Percentiles rank a stretch among this genome's conserved stretches.
phyloP scores from a whole-genome alignment of 2,113 vertebrate genomes.

The Phyllopteryx taeniolatus region DNA sequence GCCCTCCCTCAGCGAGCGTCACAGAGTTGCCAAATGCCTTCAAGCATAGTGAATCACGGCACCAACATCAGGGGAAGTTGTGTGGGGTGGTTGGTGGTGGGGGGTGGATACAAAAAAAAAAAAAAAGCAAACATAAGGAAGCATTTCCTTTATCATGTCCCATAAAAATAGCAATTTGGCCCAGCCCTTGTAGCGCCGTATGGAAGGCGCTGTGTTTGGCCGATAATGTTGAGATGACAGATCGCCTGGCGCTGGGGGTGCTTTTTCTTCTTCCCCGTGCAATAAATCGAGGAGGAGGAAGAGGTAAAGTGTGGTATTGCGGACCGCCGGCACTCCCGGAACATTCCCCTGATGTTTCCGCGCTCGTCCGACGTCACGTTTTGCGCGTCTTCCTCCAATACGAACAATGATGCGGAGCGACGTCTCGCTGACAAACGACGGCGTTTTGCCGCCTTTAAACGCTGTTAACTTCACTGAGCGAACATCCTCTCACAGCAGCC shows the following conservation, averaged over 20 bases:
- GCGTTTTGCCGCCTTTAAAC: conserved; percentile 14
- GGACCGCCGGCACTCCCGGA: not conserved
- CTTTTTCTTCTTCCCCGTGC: conserved; percentile 77
- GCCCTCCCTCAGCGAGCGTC: conserved; percentile 1
- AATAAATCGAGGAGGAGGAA: conserved; percentile 70
- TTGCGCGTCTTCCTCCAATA: not conserved
- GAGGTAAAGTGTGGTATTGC: not conserved
- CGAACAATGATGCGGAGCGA: conserved; percentile 23
- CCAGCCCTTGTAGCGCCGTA: conserved; percentile 90
- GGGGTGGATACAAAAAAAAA: conserved; percentile 18
- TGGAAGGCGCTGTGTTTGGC: conserved; percentile 90
- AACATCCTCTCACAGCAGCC: conserved; percentile 22
- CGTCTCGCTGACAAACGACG: conserved; percentile 11
- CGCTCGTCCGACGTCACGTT: not conserved
- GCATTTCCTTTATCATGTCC: conserved; percentile 95
- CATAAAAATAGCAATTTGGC: conserved; percentile 97
- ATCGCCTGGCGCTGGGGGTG: conserved; percentile 84
- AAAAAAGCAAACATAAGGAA: conserved; percentile 92
- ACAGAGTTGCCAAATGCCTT: conserved; percentile 51
- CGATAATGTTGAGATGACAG: conserved; percentile 95
- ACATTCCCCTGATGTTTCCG: not conserved
- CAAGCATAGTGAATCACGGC: conserved; percentile 56
- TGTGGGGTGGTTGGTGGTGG: accelerated
- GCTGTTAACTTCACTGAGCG: conserved; percentile 12
- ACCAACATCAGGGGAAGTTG: conserved; percentile 78